A percentile compares a stretch with the other conserved stretches of the same genome.
Evolutionary conservation across 2,888 invertebrate species (phyloP).

Genomic region (Tridacna crocea): DNA sequence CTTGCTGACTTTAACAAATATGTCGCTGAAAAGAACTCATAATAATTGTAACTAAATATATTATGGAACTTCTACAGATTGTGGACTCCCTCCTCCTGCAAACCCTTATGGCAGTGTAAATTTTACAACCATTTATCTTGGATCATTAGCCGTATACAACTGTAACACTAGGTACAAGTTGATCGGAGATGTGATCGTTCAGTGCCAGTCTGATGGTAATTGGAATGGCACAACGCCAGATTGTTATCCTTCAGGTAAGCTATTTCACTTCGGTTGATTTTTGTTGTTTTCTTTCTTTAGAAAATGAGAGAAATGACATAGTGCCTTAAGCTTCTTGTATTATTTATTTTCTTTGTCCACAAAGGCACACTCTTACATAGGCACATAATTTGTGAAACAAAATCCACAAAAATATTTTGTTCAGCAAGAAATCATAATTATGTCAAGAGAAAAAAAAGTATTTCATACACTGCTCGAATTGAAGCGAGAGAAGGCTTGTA

Average conservation of each 20-base stretch:
- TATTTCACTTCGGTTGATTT: neutral
- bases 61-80: neutral
- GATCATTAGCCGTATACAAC: neutral
- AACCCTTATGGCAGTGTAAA: neutral
- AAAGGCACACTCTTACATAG: neutral
- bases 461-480: too few species aligned
- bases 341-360: neutral
- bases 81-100: neutral
- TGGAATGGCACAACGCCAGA: neutral
- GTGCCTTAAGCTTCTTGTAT: neutral
- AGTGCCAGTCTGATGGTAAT: neutral
- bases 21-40: too few species aligned
- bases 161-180: neutral
- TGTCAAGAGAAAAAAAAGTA: too few species aligned
- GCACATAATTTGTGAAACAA: too few species aligned
- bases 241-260: neutral
- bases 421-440: too few species aligned
- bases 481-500: too few species aligned
- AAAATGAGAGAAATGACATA: too few species aligned
- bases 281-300: too few species aligned
- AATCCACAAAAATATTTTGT: too few species aligned
- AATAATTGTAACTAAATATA: too few species aligned
- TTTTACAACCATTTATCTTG: neutral
- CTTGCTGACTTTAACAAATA: too few species aligned
- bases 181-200: neutral